Percentiles rank a stretch among this genome's conserved stretches.
phyloP scores from a whole-genome alignment of 2,113 vertebrate species.

The Elanus axillaris region DNA sequence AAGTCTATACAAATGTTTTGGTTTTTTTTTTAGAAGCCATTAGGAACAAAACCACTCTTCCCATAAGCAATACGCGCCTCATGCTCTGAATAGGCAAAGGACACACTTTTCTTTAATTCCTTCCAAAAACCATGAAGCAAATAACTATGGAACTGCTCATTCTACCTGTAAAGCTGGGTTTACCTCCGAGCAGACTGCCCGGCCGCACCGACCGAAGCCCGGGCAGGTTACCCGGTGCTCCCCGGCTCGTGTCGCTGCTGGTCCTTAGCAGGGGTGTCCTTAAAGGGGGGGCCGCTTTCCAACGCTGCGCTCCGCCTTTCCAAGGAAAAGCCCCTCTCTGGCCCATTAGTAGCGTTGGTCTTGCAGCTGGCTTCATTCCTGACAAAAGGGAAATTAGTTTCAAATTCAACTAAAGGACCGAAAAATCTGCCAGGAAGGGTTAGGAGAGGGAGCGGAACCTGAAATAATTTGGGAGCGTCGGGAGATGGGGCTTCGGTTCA shows the following conservation, averaged over 20 bases:
- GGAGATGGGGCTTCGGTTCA: constrained; percentile 8
- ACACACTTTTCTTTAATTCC: constrained; percentile 21
- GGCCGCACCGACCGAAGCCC: not conserved
- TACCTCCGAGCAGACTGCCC: not conserved
- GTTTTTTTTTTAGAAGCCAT: constrained; percentile 51
- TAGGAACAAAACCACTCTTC: constrained; percentile 43
- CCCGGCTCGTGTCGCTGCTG: not conserved
- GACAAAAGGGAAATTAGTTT: constrained; percentile 10
- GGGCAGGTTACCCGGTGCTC: not conserved
- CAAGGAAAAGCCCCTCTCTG: not conserved
- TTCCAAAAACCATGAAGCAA: constrained; percentile 15
- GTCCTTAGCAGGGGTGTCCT: not conserved
- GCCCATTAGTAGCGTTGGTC: not conserved
- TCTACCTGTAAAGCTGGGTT: not conserved
- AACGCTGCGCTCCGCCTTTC: not conserved
- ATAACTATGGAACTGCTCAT: constrained; percentile 3
- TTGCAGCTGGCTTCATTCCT: not conserved
- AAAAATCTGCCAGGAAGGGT: constrained; percentile 17
- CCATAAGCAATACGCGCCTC: constrained; percentile 57
- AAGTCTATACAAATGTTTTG: constrained; percentile 24
- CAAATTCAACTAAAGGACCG: not conserved
- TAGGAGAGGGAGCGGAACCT: constrained; percentile 40
- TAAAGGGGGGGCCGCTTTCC: not conserved
- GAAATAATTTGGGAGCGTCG: not conserved
- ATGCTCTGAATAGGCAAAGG: not conserved